Evolutionary conservation across 2,113 vertebrate genomes (phyloP).

Genomic region (Colistium nudipinnis): DNA sequence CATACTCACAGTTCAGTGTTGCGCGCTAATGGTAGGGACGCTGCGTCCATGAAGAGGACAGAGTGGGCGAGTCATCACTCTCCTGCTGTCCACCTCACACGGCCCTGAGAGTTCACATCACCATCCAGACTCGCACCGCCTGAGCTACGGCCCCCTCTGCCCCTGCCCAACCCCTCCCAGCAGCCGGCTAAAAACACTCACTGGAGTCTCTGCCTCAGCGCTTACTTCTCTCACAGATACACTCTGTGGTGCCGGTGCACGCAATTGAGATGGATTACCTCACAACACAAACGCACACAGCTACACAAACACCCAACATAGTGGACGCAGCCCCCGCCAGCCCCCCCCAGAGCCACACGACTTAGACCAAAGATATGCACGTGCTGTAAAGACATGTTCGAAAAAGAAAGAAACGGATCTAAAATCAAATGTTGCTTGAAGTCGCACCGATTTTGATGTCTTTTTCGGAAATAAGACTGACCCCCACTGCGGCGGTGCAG

Average conservation of each 20-base stretch:
- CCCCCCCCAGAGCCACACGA: conserved; percentile 4
- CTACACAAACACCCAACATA: conserved; percentile 40
- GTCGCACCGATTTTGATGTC: conserved; percentile 21
- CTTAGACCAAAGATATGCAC: conserved; percentile 13
- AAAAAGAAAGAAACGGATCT: neutral
- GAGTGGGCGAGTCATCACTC: conserved; percentile 51
- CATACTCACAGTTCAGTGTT: conserved; percentile 54
- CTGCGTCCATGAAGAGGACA: conserved; percentile 16
- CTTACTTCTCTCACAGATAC: conserved; percentile 26
- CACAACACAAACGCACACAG: conserved; percentile 47
- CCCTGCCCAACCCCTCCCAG: conserved; percentile 25
- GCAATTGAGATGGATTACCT: conserved; percentile 41
- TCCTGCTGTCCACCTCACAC: conserved; percentile 59
- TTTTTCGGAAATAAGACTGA: conserved; percentile 3
- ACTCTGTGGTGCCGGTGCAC: conserved; percentile 26
- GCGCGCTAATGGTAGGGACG: neutral
- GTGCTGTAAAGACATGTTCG: neutral
- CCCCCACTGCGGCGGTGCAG: conserved; percentile 43
- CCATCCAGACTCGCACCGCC: too few relatives aligned
- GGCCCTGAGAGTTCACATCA: conserved; percentile 72
- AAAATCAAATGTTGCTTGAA: neutral
- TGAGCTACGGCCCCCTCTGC: conserved; percentile 31
- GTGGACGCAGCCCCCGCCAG: neutral
- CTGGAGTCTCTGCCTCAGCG: conserved; percentile 11
- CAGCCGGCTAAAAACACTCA: conserved; percentile 8